A percentile compares a stretch with the other conserved stretches of the same genome.
phyloP scores from a whole-genome alignment of 1,140 invertebrate genomes.

The Lamellibrachia luymesi region DNA sequence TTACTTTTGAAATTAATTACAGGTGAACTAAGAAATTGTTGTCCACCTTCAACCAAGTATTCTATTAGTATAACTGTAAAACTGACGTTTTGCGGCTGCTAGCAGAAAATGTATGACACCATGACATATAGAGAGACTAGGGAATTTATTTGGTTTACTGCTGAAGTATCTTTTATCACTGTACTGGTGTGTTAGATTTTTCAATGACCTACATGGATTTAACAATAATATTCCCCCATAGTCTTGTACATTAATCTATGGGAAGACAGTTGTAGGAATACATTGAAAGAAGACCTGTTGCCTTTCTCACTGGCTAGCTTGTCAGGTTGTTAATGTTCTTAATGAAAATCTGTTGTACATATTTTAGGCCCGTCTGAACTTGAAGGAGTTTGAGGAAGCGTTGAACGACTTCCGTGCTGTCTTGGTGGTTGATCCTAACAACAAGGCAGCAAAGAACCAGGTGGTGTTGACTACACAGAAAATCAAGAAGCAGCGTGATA shows the following conservation, averaged over 20 bases:
- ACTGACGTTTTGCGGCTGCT: too few species aligned
- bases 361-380: constrained; percentile 68
- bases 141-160: too few species aligned
- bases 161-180: too few species aligned
- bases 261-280: not conserved
- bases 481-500: constrained; percentile 73
- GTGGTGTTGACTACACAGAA: constrained; percentile 71
- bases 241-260: not conserved
- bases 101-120: too few species aligned
- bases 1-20: too few species aligned
- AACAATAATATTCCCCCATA: too few species aligned
- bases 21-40: too few species aligned
- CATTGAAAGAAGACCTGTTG: not conserved
- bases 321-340: not conserved
- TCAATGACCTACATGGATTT: too few species aligned
- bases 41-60: too few species aligned
- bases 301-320: not conserved
- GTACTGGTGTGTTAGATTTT: too few species aligned
- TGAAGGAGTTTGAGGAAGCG: constrained; percentile 78
- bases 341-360: not conserved
- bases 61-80: too few species aligned
- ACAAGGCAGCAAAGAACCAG: constrained; percentile 80
- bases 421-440: constrained; percentile 70
- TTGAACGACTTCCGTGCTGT: constrained; percentile 77
- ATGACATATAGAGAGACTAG: too few species aligned